Conservation (phyloP, 2,797 vertebrate species). For the Pseudochromis fuscus region DNA sequence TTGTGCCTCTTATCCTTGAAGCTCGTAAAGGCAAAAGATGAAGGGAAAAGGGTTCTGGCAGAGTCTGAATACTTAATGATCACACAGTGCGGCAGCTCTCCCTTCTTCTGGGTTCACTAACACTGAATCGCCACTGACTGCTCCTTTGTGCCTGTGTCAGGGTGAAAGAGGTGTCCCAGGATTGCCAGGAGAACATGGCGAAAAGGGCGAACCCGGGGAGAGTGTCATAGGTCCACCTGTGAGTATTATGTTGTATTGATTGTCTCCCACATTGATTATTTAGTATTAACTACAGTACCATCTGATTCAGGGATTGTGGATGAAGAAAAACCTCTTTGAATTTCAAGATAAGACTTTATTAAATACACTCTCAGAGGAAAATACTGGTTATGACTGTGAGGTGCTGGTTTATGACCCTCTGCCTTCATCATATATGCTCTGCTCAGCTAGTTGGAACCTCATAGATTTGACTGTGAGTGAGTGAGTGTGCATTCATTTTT, state of each 20-base stretch:
- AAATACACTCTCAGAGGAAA: conserved; percentile 38
- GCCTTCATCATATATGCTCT: conserved; percentile 41
- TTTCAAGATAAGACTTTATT: conserved; percentile 46
- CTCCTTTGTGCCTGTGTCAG: conserved; percentile 77
- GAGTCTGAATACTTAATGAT: conserved; percentile 66
- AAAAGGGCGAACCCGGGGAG: conserved; percentile 90
- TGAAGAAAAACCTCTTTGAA: conserved; percentile 37
- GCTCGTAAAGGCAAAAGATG: conserved; percentile 37
- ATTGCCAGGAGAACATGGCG: conserved; percentile 91
- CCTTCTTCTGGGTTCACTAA: conserved; percentile 36
- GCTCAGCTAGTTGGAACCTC: conserved; percentile 41
- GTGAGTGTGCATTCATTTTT: conserved; percentile 71
- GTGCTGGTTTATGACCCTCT: conserved; percentile 3
- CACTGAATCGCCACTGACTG: conserved; percentile 23
- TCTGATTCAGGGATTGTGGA: conserved; percentile 18
- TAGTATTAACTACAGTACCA: conserved; percentile 18
- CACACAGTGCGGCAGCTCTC: conserved; percentile 35
- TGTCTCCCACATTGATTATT: conserved; percentile 51
- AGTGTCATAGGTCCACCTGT: conserved; percentile 88
- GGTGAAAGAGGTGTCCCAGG: conserved; percentile 97
- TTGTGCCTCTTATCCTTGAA: conserved; percentile 37
- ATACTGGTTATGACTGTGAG: conserved; percentile 29
- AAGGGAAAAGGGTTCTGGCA: conserved; percentile 36
- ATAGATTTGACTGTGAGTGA: conserved; percentile 66
- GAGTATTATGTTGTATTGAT: conserved; percentile 80